These are phyloP conservation scores for Chanos chanos DNA, from an alignment of 2,797 vertebrate species.

Conservation along the genomic window DNA sequence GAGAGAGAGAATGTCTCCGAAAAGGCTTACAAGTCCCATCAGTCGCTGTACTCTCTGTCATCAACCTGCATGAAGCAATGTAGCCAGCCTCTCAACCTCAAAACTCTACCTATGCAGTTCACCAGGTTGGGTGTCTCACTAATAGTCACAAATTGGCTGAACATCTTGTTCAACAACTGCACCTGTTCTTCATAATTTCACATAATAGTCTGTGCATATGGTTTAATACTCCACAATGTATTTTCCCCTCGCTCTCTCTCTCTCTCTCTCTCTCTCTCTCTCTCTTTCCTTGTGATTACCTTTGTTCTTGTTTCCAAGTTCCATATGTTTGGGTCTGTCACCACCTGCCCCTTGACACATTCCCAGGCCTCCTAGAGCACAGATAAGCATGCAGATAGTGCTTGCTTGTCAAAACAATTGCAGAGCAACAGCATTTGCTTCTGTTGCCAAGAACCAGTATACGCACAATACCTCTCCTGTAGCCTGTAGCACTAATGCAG, in stretches of 20 bases:
- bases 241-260: slow-evolving; percentile 2
- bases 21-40: slow-evolving; percentile 6
- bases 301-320: slow-evolving; percentile 13
- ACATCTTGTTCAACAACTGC: slow-evolving; percentile 6
- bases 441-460: no score
- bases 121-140: background rate
- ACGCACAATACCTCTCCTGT: no score
- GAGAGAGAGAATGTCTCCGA: slow-evolving; percentile 15
- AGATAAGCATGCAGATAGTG: slow-evolving; percentile 7
- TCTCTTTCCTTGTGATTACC: slow-evolving; percentile 1
- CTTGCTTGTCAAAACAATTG: background rate
- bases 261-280: background rate
- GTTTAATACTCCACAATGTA: background rate
- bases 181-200: slow-evolving; percentile 24
- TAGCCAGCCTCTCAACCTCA: background rate
- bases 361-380: background rate
- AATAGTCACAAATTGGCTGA: slow-evolving; percentile 18
- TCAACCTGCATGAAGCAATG: background rate
- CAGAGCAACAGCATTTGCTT: background rate
- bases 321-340: slow-evolving; percentile 28
- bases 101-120: background rate
- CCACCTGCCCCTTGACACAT: slow-evolving; percentile 4
- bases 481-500: background rate
- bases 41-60: background rate
- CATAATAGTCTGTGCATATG: slow-evolving; percentile 16